phyloP scores from a whole-genome alignment of 2,888 invertebrate genomes.

The Epistrophe eligans region DNA sequence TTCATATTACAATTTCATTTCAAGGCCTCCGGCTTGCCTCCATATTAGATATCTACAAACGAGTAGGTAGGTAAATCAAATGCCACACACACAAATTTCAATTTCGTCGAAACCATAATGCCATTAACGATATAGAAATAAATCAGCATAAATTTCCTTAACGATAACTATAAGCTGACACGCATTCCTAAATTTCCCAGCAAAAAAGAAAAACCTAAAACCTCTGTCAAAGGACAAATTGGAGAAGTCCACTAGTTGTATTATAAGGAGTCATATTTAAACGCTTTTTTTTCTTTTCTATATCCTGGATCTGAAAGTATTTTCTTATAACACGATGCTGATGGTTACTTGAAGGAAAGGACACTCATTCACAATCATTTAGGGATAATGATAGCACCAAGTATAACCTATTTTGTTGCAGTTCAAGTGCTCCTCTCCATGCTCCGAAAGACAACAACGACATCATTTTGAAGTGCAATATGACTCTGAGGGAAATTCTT shows the following conservation, averaged over 20 bases:
- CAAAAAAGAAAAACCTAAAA: slow-evolving; percentile 15
- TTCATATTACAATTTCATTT: slow-evolving; percentile 41
- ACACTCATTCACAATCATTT: slow-evolving; percentile 61
- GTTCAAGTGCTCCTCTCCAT: slow-evolving; percentile 46
- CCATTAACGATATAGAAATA: slow-evolving; percentile 63
- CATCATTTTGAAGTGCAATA: slow-evolving; percentile 57
- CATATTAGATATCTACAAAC: neutral
- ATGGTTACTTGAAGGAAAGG: slow-evolving; percentile 61
- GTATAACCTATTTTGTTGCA: slow-evolving; percentile 47
- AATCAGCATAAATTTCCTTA: slow-evolving; percentile 60
- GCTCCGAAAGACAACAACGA: slow-evolving; percentile 20
- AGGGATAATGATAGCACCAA: slow-evolving; percentile 63
- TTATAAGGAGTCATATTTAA: slow-evolving; percentile 53
- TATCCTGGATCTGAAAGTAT: neutral
- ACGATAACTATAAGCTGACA: slow-evolving; percentile 52
- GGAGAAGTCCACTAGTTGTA: slow-evolving; percentile 19
- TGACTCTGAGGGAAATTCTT: slow-evolving; percentile 36
- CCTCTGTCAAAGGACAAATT: slow-evolving; percentile 46
- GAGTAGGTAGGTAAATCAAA: slow-evolving; percentile 39
- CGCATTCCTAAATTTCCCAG: slow-evolving; percentile 19
- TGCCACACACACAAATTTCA: slow-evolving; percentile 54
- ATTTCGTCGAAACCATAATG: slow-evolving; percentile 53
- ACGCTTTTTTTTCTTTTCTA: neutral
- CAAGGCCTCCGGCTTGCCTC: slow-evolving; percentile 30
- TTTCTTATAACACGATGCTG: slow-evolving; percentile 23